Base-by-base conservation (phyloP, 1,140 invertebrate species). In the Epicauta chinensis region DNA sequence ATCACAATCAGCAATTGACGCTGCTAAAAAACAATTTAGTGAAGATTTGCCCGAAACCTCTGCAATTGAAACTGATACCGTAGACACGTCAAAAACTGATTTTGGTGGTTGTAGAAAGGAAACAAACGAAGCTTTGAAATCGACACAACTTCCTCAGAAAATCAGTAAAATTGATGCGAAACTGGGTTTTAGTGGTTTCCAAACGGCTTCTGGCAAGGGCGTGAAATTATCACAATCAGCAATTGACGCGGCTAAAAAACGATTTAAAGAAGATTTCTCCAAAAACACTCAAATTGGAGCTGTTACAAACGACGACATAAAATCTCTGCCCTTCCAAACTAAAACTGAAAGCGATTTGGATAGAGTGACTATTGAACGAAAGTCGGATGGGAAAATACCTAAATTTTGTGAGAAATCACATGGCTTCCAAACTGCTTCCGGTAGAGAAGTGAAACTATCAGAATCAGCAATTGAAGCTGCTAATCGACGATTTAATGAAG, bases 381-480 rank as follows among this genome's bases (percentile, higher is more conserved):
- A 4, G 3, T 10, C 2, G 9, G 23, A 23, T 10, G 1, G 5
- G 14, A 7, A 15, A 40, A 3, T 14, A 40, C 23, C 23, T 23
- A 23, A 7, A 23, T 5, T 23, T 23, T 3, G 7, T 5, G 31
- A 53, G 55, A 4, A 56, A 56, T 45, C 43, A 45, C 12, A 23
- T 38, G 37, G 14, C 12, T 41, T 41, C 11, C 32, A 30, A 16
- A 46, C 12, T 30, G 41, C 13, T 9, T 13, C 30, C 10, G 30
- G 39, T 30, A 49, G 17, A 29, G 39, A 23, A 31, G 29, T 39
- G 7, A 52, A 39, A 10, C 46, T 64, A 9, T 47, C 52, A 34
- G 34, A 49, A 34, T 37, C 16, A n/a, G 45, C 34, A 11, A 32
- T 62, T 7, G 54, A 57, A 9, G 58, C 23, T 23, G 59, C 61